Conservation (phyloP, 2,113 vertebrate genomes). For the Ammodytes dubius region DNA sequence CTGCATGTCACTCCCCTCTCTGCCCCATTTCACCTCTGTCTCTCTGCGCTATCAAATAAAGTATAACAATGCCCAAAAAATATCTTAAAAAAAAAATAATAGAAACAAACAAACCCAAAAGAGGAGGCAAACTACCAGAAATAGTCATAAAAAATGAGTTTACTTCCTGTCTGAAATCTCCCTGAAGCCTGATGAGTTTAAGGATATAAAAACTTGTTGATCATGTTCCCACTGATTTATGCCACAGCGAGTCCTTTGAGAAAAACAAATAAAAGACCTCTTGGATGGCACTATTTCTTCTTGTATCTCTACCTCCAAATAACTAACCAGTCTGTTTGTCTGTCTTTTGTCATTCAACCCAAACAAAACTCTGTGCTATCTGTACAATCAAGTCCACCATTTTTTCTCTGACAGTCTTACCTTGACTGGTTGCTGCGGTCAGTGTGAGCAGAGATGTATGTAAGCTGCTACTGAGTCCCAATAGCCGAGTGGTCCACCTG, state of each 20-base stretch:
- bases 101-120: not conserved
- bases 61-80: not conserved
- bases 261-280: too few relatives aligned
- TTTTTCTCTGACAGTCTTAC: conserved; percentile 55
- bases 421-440: conserved; percentile 36
- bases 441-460: conserved; percentile 16
- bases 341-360: too few relatives aligned
- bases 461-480: conserved; percentile 40
- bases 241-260: not conserved
- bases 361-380: not conserved
- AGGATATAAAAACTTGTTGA: not conserved
- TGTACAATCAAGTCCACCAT: not conserved
- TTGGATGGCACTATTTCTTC: not conserved
- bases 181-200: not conserved
- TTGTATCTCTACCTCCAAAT: not conserved
- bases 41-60: too few relatives aligned
- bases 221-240: not conserved
- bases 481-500: conserved; percentile 27
- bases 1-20: too few relatives aligned
- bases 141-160: not conserved
- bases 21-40: too few relatives aligned
- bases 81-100: not conserved
- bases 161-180: not conserved
- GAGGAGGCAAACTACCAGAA: not conserved
- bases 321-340: not conserved